These are phyloP conservation scores for Naja naja DNA, from an alignment of 2,113 vertebrate species.

Conservation along the genomic window DNA sequence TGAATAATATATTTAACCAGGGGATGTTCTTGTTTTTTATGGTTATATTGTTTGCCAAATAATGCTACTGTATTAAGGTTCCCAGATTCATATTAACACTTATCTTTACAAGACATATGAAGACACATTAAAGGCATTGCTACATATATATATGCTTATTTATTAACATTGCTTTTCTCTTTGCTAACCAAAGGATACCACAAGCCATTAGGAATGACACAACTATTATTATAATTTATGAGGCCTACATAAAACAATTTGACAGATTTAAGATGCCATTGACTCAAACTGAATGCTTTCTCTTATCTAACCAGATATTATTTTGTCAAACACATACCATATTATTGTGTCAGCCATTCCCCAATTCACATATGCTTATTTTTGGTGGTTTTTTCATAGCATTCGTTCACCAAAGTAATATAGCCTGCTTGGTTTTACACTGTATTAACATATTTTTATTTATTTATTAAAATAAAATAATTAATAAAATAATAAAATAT, in stretches of 20 bases:
- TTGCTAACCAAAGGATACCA: slow-evolving; percentile 59
- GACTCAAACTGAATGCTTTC: slow-evolving; percentile 37
- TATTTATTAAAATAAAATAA: background rate
- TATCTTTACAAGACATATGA: slow-evolving; percentile 42
- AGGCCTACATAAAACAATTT: slow-evolving; percentile 51
- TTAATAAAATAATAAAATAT: background rate
- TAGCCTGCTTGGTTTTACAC: background rate
- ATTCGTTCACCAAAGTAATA: background rate
- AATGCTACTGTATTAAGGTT: slow-evolving; percentile 36
- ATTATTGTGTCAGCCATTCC: background rate
- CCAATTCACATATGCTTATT: background rate
- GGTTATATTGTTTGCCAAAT: slow-evolving; percentile 38
- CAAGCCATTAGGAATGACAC: slow-evolving; percentile 38
- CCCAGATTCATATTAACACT: slow-evolving; percentile 32
- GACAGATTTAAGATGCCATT: slow-evolving; percentile 44
- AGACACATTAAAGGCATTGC: slow-evolving; percentile 44
- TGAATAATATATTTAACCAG: slow-evolving; percentile 9
- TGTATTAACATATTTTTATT: background rate
- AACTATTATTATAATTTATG: slow-evolving; percentile 56
- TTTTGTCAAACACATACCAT: slow-evolving; percentile 26
- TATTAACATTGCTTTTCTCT: slow-evolving; percentile 54
- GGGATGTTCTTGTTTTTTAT: slow-evolving; percentile 26
- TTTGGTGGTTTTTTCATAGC: background rate
- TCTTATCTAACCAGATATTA: slow-evolving; percentile 39
- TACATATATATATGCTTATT: slow-evolving; percentile 27